These are phyloP conservation scores for Parasteatoda lunata DNA, from an alignment of 2,888 invertebrate species.

Conservation along the genomic window DNA sequence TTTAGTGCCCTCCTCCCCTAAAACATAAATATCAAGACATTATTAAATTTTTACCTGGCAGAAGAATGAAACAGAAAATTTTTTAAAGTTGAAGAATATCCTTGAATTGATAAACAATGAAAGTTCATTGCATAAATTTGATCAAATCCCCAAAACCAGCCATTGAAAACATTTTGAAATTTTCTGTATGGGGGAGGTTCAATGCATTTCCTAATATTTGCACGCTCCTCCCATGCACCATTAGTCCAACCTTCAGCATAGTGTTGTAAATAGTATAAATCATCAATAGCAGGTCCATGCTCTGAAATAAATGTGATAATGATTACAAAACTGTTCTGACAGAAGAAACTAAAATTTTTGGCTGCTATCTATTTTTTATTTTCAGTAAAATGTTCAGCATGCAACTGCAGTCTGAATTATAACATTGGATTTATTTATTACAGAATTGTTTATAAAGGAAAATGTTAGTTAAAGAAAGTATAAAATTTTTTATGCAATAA, in stretches of 20 bases:
- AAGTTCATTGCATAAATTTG: slow-evolving; percentile 81
- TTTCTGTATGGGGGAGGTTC: slow-evolving; percentile 73
- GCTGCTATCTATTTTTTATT: too few relatives aligned
- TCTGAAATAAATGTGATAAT: slow-evolving; percentile 24
- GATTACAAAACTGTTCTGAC: too few relatives aligned
- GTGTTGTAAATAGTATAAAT: slow-evolving; percentile 87
- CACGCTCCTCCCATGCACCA: slow-evolving; percentile 88
- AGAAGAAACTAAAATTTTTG: too few relatives aligned
- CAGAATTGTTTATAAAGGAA: too few relatives aligned
- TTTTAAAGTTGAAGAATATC: slow-evolving; percentile 74
- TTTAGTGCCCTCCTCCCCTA: too few relatives aligned
- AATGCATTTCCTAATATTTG: slow-evolving; percentile 79
- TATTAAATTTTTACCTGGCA: slow-evolving; percentile 74
- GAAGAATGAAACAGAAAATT: slow-evolving; percentile 76
- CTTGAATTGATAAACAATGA: slow-evolving; percentile 89
- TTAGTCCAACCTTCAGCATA: slow-evolving; percentile 88
- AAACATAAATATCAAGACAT: too few relatives aligned
- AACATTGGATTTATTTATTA: too few relatives aligned
- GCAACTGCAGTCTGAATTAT: too few relatives aligned
- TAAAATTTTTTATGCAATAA: too few relatives aligned
- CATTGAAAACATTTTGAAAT: slow-evolving; percentile 74
- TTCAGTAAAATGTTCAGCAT: too few relatives aligned
- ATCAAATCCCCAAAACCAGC: slow-evolving; percentile 83
- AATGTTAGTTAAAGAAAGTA: too few relatives aligned
- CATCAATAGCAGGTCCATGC: slow-evolving; percentile 79